These are phyloP conservation scores for Cochlearius cochlearius DNA, from an alignment of 2,113 vertebrate species.

Conservation along the genomic window DNA sequence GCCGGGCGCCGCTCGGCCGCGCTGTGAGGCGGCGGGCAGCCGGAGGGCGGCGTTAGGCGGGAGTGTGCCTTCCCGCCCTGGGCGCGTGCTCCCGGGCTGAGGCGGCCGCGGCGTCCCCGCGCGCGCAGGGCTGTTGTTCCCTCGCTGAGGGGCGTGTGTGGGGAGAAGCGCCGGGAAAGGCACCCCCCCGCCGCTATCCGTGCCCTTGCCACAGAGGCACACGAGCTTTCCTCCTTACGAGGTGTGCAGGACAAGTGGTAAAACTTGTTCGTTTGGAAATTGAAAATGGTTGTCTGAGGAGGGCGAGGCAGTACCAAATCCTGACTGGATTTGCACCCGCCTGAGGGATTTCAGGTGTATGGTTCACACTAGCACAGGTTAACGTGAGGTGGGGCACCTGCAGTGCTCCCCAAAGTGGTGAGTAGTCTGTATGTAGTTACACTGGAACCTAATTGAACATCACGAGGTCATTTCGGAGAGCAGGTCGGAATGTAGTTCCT, in stretches of 20 bases:
- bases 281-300: background rate
- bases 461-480: too few relatives aligned
- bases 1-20: rapidly evolving
- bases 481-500: background rate
- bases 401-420: rapidly evolving
- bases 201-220: background rate
- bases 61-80: rapidly evolving
- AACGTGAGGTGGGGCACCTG: rapidly evolving
- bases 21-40: background rate
- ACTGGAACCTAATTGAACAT: rapidly evolving
- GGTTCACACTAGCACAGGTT: rapidly evolving
- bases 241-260: background rate
- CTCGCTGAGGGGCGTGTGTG: rapidly evolving
- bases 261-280: rapidly evolving
- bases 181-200: rapidly evolving
- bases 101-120: rapidly evolving
- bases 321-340: background rate
- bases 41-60: too few relatives aligned
- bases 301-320: too few relatives aligned
- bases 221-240: too few relatives aligned
- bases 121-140: rapidly evolving
- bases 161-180: background rate
- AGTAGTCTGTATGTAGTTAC: rapidly evolving
- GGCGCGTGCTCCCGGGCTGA: background rate
- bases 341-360: rapidly evolving